These are phyloP conservation scores for Heloderma charlesbogerti DNA, from an alignment of 2,113 vertebrate species.

Conservation along the genomic window DNA sequence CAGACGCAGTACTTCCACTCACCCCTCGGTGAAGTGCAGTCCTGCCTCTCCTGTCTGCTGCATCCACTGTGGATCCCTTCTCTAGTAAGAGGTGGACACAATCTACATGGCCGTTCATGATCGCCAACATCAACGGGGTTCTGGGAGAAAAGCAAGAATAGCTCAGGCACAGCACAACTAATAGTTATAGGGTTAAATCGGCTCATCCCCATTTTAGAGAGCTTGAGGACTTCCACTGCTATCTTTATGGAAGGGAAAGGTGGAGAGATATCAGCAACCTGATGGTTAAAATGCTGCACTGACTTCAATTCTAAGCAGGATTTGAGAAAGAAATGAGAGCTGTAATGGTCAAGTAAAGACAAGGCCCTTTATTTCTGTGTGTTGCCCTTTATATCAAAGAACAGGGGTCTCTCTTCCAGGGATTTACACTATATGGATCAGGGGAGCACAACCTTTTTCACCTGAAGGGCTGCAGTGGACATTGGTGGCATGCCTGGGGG, in stretches of 20 bases:
- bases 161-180: background rate
- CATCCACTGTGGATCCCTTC: slow-evolving; percentile 89
- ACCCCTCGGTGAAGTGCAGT: slow-evolving; percentile 94
- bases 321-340: background rate
- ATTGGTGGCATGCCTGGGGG: too few relatives aligned
- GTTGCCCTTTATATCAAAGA: background rate
- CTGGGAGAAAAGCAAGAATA: slow-evolving; percentile 48
- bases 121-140: slow-evolving; percentile 93
- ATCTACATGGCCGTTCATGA: slow-evolving; percentile 90
- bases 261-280: background rate
- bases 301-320: background rate
- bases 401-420: background rate
- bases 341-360: background rate
- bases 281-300: background rate
- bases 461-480: too few relatives aligned
- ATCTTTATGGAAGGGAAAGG: background rate
- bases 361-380: background rate
- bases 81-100: slow-evolving; percentile 95
- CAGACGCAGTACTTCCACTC: slow-evolving; percentile 48
- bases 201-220: background rate
- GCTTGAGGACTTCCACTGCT: background rate
- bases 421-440: background rate
- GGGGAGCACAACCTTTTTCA: too few relatives aligned
- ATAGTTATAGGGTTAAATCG: background rate
- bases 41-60: slow-evolving; percentile 88